These are phyloP conservation scores for Neodontobutis hainanensis DNA, from an alignment of 2,113 vertebrate species.

Conservation along the genomic window DNA sequence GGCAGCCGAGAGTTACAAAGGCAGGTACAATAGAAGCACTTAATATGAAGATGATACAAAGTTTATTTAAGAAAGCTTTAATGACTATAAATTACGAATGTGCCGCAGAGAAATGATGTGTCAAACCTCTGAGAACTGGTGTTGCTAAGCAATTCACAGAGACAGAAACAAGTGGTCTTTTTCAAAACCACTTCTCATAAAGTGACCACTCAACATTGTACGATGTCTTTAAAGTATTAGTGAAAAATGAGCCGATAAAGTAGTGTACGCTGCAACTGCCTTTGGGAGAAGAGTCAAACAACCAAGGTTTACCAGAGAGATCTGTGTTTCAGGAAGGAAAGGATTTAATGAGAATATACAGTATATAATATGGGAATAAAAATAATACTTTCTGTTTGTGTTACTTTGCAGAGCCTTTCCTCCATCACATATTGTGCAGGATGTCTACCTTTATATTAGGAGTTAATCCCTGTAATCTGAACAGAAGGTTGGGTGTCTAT, in stretches of 20 bases:
- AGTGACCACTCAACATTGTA: constrained; percentile 42
- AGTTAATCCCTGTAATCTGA: constrained; percentile 39
- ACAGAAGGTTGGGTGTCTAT: constrained; percentile 29
- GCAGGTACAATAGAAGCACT: neutral
- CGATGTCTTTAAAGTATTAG: constrained; percentile 38
- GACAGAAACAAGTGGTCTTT: constrained; percentile 6
- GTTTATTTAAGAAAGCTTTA: neutral
- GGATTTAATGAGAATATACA: constrained; percentile 9
- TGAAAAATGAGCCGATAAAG: constrained; percentile 29
- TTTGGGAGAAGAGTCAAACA: constrained; percentile 8
- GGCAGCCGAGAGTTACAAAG: neutral
- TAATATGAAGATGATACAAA: neutral
- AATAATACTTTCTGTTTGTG: neutral
- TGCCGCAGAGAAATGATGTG: constrained; percentile 24
- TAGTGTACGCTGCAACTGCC: constrained; percentile 10
- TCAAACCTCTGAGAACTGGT: constrained; percentile 27
- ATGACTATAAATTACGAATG: constrained; percentile 16
- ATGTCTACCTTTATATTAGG: constrained; percentile 24
- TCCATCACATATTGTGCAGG: constrained; percentile 3
- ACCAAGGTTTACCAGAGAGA: neutral
- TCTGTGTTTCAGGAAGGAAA: neutral
- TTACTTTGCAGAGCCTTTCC: constrained; percentile 12
- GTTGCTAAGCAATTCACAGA: constrained; percentile 60
- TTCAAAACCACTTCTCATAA: constrained; percentile 22
- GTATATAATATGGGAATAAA: neutral